Evolutionary conservation across 2,113 vertebrate species (phyloP).

Genomic region (Rhynchomys soricoides): DNA sequence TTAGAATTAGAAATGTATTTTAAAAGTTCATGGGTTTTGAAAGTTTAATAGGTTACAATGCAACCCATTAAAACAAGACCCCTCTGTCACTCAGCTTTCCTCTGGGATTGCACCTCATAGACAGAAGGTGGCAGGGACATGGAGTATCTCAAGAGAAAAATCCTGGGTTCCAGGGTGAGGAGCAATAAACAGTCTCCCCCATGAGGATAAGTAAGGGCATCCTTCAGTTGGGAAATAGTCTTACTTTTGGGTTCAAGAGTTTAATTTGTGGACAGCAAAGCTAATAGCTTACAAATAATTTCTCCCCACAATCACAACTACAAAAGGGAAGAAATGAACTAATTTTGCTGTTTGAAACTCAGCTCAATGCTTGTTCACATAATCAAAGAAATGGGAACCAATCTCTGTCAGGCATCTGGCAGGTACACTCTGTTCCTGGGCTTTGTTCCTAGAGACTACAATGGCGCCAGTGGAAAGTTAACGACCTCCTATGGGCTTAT

Average conservation of each 20-base stretch:
- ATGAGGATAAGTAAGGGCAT: neutral
- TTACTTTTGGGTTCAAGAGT: neutral
- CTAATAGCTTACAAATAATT: neutral
- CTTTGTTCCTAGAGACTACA: neutral
- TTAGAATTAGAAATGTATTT: conserved; percentile 3
- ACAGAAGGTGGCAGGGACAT: neutral
- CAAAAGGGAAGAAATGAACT: neutral
- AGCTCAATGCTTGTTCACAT: no score
- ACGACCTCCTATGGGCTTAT: neutral
- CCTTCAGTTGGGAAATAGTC: conserved; percentile 10
- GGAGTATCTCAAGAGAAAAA: neutral
- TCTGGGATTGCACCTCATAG: neutral
- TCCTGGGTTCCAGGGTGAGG: neutral
- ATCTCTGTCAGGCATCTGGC: neutral
- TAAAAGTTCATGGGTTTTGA: conserved; percentile 46
- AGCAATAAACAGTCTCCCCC: neutral
- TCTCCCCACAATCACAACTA: neutral
- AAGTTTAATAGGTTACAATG: no score
- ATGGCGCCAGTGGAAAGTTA: neutral
- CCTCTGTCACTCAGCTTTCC: neutral
- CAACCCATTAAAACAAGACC: neutral
- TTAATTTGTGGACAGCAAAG: conserved; percentile 50
- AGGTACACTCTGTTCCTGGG: neutral
- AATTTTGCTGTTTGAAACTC: neutral
- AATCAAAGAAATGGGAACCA: neutral